Base-by-base conservation (phyloP, 2,888 invertebrate species). In the Sympetrum striolatum region DNA sequence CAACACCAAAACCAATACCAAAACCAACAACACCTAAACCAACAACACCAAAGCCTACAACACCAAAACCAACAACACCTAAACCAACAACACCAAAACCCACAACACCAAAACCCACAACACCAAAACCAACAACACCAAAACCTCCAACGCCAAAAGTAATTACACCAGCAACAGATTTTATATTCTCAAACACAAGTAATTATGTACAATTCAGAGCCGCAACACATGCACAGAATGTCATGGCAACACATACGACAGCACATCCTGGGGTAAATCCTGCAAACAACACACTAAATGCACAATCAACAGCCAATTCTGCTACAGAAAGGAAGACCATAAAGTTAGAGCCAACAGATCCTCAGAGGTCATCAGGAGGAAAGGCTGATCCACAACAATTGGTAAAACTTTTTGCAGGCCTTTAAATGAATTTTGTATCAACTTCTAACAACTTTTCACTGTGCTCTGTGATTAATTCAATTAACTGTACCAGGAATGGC, bases 401-500 rank as follows among this genome's bases (percentile, higher is more conserved):
- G 86, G 86, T 86, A 86, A 86, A 86, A 86, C 86, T 37, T 60
- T 86, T 86, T 86, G 35, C 60, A 58, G 58, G 39, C 31, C 18
- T 86, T 86, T 86, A 86, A 86, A 58, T 60, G 60, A 35, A 31
- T n/a, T 14, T 8, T 73, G 14, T 73, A 73, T 31, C 73, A 73
- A 73, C 25, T 35, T 18, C 86, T 86, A 86, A 86, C 86, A 64
- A 15, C 58, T 86, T 37, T 35, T 86, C n/a, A 86, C 31, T n/a
- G 37, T 22, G 37, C 53, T 14, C 31, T 31, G 86, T 60, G 37
- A 86, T 60, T 86, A 31, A 73, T 86, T 37, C 58, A 60, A 12
- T 86, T 86, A 60, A 86, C 37, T 86, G 35, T 39, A 86, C 58
- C 86, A 86, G 86, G 37, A 64, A 37, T 86, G 86, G 86, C 60